Percentiles rank a stretch among this genome's conserved stretches.
Conservation (phyloP, 2,797 vertebrate species). For the Centropyge bicolor region DNA sequence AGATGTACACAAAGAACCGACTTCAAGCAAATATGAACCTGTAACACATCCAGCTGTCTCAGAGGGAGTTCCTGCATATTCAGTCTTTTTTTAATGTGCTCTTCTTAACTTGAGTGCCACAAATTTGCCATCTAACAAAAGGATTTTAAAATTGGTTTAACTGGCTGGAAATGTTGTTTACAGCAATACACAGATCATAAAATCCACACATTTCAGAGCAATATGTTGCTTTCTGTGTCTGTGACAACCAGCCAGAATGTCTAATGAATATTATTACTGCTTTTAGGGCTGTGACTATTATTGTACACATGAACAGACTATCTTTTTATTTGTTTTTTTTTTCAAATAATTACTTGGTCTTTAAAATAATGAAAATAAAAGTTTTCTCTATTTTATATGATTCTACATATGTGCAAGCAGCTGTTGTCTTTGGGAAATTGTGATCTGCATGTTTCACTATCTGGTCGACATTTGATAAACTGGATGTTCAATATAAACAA, state of each 20-base stretch:
- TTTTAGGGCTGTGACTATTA: too few relatives aligned
- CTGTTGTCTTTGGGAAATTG: not conserved
- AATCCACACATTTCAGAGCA: too few relatives aligned
- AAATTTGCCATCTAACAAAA: not conserved
- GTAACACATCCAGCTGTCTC: slow-evolving; percentile 21
- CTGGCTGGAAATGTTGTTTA: not conserved
- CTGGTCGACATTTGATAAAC: not conserved
- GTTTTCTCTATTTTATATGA: not conserved
- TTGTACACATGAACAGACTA: too few relatives aligned
- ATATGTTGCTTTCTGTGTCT: not conserved
- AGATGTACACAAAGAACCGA: not conserved
- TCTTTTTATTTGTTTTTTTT: not conserved
- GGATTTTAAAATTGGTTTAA: not conserved
- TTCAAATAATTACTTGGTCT: not conserved
- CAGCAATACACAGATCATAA: too few relatives aligned
- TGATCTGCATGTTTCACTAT: not conserved
- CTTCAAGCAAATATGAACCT: not conserved
- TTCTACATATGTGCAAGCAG: not conserved
- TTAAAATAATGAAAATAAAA: not conserved
- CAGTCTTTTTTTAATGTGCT: not conserved
- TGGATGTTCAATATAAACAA: not conserved
- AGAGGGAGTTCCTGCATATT: not conserved
- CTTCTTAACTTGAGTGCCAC: not conserved
- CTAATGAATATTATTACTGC: too few relatives aligned
- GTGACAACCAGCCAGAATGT: too few relatives aligned